Evolutionary conservation across 2,113 vertebrate species (phyloP), one percentile per base, ranked within the genome.

Genomic region (Pteronura brasiliensis): DNA sequence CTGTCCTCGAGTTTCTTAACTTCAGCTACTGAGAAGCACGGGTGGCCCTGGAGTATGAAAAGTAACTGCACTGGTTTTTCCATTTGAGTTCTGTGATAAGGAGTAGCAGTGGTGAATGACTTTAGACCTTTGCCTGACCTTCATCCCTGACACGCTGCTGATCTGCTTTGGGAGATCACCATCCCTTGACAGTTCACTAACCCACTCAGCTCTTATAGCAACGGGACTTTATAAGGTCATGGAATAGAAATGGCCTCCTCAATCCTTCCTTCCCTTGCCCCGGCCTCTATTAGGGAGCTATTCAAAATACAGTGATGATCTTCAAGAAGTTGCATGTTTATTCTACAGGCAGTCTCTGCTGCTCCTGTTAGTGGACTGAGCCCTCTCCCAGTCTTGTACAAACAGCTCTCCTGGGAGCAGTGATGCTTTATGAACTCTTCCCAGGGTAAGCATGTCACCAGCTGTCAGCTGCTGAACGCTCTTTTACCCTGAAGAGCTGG

Each of bases 351-450:
- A 87, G 87, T 96, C 92, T 42, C 39, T 77, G 69, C 93, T 91
- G 80, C 34, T 85, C 96, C 11, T 9, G n/a, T 42, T 21, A 79
- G 31, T 93, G 96, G 91, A 76, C 67, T 23, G 39, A 92, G 82
- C 69, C 15, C 86, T 98, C 93, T 97, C 95, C 34, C 57, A 88
- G 59, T 71, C 44, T 47, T 83, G 39, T 85, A 47, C 23, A 92
- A 96, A 97, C 47, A 95, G 61, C 96, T 97, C 94, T 98, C 95
- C 92, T 94, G 91, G 29, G 98, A 97, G 97, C 89, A 95, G 94
- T 90, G 82, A 61, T 15, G 21, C 92, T 97, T 98, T 98, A 97
- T 97, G 95, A 98, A 84, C 96, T 97, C 80, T 96, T 98, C 92
- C 79, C 88, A 88, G 88, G 59, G 92, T 77, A 93, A 96, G 96